Evolutionary conservation across 2,888 invertebrate genomes (phyloP).

Genomic region (Rhagonycha fulva): DNA sequence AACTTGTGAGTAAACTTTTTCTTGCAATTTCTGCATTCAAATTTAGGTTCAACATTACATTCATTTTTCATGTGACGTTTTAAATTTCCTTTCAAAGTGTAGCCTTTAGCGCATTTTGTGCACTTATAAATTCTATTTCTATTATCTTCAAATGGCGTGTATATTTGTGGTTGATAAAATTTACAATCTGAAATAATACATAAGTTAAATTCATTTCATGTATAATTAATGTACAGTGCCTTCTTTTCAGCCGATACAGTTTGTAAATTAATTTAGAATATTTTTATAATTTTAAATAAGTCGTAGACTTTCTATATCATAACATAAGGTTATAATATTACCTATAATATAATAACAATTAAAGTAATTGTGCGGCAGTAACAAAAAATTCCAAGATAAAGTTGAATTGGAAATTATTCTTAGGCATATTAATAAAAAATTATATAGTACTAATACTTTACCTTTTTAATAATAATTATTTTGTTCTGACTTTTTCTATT

Average conservation of each 20-base stretch:
- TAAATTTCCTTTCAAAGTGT: slow-evolving; percentile 33
- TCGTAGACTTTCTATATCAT: not conserved
- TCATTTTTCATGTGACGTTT: slow-evolving; percentile 32
- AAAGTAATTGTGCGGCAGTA: not conserved
- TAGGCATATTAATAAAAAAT: too few species aligned
- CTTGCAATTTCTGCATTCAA: slow-evolving; percentile 12
- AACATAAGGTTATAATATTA: too few species aligned
- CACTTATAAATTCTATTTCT: not conserved
- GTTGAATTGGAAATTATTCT: too few species aligned
- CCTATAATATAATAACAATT: not conserved
- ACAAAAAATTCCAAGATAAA: too few species aligned
- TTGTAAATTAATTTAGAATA: not conserved
- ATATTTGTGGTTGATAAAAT: not conserved
- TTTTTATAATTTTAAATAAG: not conserved
- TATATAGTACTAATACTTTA: too few species aligned
- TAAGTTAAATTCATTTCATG: not conserved
- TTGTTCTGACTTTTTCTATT: not conserved
- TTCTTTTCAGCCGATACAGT: not conserved
- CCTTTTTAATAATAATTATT: not conserved
- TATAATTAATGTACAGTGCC: not conserved
- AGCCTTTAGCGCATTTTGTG: slow-evolving; percentile 18
- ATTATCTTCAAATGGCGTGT: not conserved
- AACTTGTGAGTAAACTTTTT: slow-evolving; percentile 7
- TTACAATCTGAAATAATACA: not conserved
- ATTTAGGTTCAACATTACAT: slow-evolving; percentile 19